Percentiles rank a stretch among this genome's conserved stretches.
phyloP scores from a whole-genome alignment of 2,113 vertebrate genomes.

The Paradisaea rubra region DNA sequence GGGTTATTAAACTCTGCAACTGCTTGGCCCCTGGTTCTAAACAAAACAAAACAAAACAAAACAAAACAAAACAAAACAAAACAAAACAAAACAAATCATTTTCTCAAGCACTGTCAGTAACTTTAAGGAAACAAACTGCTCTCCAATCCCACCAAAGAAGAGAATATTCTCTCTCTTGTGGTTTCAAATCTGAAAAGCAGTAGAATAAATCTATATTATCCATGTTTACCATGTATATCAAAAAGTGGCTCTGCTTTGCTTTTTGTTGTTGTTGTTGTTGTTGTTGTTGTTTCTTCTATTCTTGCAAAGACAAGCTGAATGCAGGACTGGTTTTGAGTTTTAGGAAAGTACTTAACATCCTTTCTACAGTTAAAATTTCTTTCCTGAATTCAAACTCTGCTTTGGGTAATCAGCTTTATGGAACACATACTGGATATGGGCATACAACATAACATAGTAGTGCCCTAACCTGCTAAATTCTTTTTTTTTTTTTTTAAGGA shows the following conservation, averaged over 20 bases:
- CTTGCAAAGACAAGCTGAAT: background rate
- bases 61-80: background rate
- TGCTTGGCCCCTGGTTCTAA: background rate
- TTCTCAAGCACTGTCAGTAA: background rate
- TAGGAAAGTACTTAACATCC: background rate
- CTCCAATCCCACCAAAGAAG: background rate
- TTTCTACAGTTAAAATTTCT: background rate
- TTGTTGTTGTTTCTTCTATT: background rate
- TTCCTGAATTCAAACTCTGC: background rate
- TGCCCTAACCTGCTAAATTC: background rate
- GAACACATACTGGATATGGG: background rate
- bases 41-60: slow-evolving; percentile 5
- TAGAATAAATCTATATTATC: background rate
- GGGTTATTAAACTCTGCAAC: background rate
- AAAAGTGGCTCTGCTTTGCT: background rate
- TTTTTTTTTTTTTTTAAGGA: background rate
- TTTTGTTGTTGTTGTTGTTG: background rate
- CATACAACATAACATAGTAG: background rate
- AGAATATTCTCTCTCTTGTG: background rate
- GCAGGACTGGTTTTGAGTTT: background rate
- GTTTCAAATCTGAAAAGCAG: background rate
- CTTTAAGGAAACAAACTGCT: background rate
- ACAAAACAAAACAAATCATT: background rate
- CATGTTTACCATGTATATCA: background rate
- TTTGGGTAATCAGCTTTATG: background rate